Evolutionary conservation across 1,140 invertebrate genomes (phyloP), one percentile per base, ranked within the genome.

Genomic region (Cherax quadricarinatus): DNA sequence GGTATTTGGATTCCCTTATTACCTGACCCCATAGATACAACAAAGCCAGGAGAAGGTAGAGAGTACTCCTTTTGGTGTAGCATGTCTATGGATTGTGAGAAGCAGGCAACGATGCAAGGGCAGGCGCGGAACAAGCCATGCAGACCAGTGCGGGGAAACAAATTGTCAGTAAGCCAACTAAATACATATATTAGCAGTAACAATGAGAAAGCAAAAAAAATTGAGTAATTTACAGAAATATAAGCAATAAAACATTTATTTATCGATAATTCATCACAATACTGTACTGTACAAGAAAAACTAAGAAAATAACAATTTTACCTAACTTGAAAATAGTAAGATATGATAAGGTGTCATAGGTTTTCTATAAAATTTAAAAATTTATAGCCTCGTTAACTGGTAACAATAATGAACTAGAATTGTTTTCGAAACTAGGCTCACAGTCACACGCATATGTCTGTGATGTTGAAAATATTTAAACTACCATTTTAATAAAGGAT

Each of bases 151-250:
- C 85, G 53, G 84, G 90, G 75, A 81, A 91, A 86, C 73, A 80
- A 91, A 86, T 78, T 49, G 90, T 91, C 84, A 91, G 84, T 91
- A 87, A 91, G 88, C 80, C 75, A 84, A 85, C 88, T 90, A 90
- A 90, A 90, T 79, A 82, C 82, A 14, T 83, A 89, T 12, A 81
- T 79, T 41, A 88, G 57, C 57, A 79, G 30, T 30, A 70, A 60
- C 82, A 85, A 86, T 41, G 57, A 86, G 53, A 79, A 80, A 86
- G 30, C 48, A 83, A 81, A 86, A 49, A 24, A 14, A 48, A 48
- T 4, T n/a, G 30, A 41, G n/a, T 48, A 79, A 79, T 2, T 48
- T 16, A 49, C 24, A 79, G 21, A 79, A 49, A 79, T 41, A 9
- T 81, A 81, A 81, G 51, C 48, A 51, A n/a, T 81, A 51, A 81